Evolutionary conservation across 1,140 invertebrate genomes (phyloP).

Genomic region (Drosophila parabipectinata): DNA sequence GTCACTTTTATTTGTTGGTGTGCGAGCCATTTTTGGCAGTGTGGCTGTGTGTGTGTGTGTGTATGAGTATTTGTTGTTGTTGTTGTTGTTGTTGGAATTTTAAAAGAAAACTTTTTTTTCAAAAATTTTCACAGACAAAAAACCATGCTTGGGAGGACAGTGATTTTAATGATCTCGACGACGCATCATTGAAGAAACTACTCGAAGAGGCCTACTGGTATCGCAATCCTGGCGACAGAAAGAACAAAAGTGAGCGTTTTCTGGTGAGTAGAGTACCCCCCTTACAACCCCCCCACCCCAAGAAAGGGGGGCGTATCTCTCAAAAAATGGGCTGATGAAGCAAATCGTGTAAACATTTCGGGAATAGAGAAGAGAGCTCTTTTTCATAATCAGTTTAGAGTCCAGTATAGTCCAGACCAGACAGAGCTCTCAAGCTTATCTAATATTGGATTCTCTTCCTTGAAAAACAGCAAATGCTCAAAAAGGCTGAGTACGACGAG

Average conservation of each 20-base stretch:
- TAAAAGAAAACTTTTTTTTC: constrained; percentile 1
- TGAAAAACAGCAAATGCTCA: constrained; percentile 72
- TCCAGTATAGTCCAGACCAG: no score
- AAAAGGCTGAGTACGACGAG: constrained; percentile 83
- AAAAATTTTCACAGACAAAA: constrained; percentile 58
- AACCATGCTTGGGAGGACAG: constrained; percentile 86
- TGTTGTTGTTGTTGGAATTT: no score
- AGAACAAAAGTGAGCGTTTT: constrained; percentile 89
- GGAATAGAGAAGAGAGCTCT: no score
- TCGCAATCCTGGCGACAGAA: constrained; percentile 88
- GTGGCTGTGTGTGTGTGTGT: neutral
- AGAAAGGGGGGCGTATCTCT: no score
- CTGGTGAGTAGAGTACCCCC: constrained; percentile 85
- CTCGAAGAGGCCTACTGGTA: constrained; percentile 90
- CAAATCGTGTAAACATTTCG: no score
- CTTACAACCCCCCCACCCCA: no score
- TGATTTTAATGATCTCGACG: constrained; percentile 87
- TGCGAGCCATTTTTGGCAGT: constrained; percentile 1
- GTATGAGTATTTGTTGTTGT: neutral
- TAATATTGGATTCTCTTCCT: no score
- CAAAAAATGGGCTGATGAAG: no score
- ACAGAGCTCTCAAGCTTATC: no score
- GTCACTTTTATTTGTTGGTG: neutral
- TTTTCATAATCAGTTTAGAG: no score
- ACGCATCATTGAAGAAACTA: constrained; percentile 87